Percentiles rank a stretch among this genome's conserved stretches.
These are phyloP conservation scores for Clarias platycephalus DNA, from an alignment of 2,797 vertebrate species.

Conservation along the genomic window DNA sequence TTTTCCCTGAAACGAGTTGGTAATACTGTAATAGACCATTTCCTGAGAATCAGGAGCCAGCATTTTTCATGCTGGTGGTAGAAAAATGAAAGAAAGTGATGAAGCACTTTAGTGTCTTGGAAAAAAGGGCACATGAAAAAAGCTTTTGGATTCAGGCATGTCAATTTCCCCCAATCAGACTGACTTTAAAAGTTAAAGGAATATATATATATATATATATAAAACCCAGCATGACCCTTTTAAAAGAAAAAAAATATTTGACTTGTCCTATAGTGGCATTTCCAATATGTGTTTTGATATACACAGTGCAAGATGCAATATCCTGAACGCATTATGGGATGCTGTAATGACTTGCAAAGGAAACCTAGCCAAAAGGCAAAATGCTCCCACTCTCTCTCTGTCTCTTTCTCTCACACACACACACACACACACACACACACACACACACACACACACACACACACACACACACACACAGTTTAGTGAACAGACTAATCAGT, in stretches of 20 bases:
- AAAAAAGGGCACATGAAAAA: background rate
- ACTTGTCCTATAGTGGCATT: constrained; percentile 14
- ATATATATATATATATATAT: too few species aligned
- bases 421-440: constrained; percentile 44
- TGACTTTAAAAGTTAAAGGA: background rate
- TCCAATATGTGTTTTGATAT: constrained; percentile 45
- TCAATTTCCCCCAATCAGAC: background rate
- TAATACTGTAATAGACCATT: background rate
- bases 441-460: constrained; percentile 39
- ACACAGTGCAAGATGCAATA: constrained; percentile 47
- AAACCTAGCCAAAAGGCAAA: constrained; percentile 35
- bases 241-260: background rate
- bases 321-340: constrained; percentile 42
- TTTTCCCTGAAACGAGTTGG: background rate
- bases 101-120: background rate
- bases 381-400: constrained; percentile 4
- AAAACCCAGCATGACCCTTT: background rate
- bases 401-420: constrained; percentile 9
- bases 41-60: background rate
- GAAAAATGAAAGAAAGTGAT: background rate
- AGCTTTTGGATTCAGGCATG: constrained; percentile 3
- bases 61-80: background rate
- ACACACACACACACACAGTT: constrained; percentile 33
- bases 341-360: constrained; percentile 40
- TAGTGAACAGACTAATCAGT: background rate